These are phyloP conservation scores for Meriones unguiculatus DNA, from an alignment of 2,113 vertebrate species.

Conservation along the genomic window DNA sequence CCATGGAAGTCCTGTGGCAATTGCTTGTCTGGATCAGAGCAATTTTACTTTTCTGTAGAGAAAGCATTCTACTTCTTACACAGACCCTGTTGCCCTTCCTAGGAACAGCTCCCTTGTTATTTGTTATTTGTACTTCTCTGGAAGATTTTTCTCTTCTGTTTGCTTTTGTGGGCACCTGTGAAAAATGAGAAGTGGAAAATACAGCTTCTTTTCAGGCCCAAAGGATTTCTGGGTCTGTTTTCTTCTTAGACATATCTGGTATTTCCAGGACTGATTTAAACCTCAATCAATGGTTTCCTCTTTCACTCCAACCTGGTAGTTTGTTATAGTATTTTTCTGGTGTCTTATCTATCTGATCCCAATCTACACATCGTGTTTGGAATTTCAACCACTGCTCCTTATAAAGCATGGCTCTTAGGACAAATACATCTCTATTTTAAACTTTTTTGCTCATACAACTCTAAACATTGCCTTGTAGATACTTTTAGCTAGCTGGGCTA, in stretches of 20 bases:
- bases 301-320: not conserved
- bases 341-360: not conserved
- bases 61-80: not conserved
- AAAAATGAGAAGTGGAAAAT: not conserved
- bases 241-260: not conserved
- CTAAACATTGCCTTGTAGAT: slow-evolving; percentile 6
- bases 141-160: not conserved
- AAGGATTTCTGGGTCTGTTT: not conserved
- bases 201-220: not conserved
- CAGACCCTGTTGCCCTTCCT: not conserved
- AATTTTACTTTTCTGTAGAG: not conserved
- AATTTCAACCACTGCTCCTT: not conserved
- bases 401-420: not conserved
- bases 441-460: not conserved
- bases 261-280: not conserved
- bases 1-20: not conserved
- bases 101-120: not conserved
- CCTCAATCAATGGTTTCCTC: not conserved
- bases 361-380: not conserved
- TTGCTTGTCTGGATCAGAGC: not conserved
- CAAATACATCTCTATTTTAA: not conserved
- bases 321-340: not conserved
- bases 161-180: not conserved
- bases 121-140: not conserved
- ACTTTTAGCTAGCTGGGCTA: not conserved